A percentile compares a stretch with the other conserved stretches of the same genome.
Conservation (phyloP, 2,888 invertebrate species). For the Lycaena phlaeas region DNA sequence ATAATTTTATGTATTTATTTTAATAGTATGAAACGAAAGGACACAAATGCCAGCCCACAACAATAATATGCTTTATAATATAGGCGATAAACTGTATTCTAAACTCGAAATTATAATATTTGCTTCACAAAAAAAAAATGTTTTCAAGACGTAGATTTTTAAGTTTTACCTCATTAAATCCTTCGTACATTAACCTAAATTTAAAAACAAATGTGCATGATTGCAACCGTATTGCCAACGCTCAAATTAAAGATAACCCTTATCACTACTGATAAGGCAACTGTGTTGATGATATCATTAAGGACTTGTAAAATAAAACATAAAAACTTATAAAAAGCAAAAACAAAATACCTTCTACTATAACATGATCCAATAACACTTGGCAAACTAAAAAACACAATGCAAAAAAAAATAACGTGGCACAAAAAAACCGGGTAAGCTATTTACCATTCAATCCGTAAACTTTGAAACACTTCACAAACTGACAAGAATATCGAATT, state of each 20-base stretch:
- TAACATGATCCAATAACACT: constrained; percentile 49
- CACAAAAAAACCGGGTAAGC: constrained; percentile 28
- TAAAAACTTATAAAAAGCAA: constrained; percentile 20
- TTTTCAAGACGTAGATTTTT: not conserved
- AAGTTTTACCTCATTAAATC: not conserved
- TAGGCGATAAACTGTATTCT: too few relatives aligned
- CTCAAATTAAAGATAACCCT: constrained; percentile 44
- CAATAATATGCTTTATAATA: too few relatives aligned
- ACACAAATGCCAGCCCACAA: too few relatives aligned
- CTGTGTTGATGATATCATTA: constrained; percentile 55
- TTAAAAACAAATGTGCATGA: constrained; percentile 29
- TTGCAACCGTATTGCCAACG: constrained; percentile 35
- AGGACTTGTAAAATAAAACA: constrained; percentile 22
- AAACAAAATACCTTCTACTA: constrained; percentile 45
- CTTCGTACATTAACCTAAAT: not conserved
- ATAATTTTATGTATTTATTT: too few relatives aligned
- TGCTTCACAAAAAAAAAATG: not conserved
- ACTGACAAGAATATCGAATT: constrained; percentile 68
- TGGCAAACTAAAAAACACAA: constrained; percentile 52
- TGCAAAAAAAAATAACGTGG: constrained; percentile 33
- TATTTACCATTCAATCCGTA: constrained; percentile 47
- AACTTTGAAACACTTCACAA: constrained; percentile 60
- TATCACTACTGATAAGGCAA: constrained; percentile 62
- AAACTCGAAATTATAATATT: too few relatives aligned
- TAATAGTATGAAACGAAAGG: too few relatives aligned